Evolutionary conservation across 1,140 invertebrate genomes (phyloP).

Genomic region (Eriosoma lanigerum): DNA sequence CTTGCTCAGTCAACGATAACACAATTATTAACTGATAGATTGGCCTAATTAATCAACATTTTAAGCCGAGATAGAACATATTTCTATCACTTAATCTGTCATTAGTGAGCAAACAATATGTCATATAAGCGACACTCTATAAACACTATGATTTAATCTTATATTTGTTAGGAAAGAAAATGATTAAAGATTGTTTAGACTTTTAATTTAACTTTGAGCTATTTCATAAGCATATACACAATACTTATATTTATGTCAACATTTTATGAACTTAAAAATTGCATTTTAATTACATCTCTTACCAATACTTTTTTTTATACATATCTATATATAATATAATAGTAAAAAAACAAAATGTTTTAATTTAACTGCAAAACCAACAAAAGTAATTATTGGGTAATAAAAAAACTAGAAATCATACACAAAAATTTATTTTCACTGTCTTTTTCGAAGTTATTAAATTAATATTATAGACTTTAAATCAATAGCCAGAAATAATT

Average conservation of each 20-base stretch:
- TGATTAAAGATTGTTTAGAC: neutral
- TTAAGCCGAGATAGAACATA: no score
- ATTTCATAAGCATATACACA: neutral
- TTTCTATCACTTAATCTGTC: no score
- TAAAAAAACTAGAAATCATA: no score
- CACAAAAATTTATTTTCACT: neutral
- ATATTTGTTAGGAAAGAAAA: neutral
- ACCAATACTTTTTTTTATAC: no score
- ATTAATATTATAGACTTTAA: neutral
- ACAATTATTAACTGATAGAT: neutral
- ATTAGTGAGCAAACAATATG: no score
- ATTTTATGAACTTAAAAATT: neutral
- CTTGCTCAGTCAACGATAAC: neutral
- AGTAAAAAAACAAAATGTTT: slow-evolving; percentile 3
- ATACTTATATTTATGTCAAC: slow-evolving; percentile 2
- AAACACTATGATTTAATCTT: no score
- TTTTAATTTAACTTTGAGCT: neutral
- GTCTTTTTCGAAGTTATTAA: neutral
- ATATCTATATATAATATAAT: neutral
- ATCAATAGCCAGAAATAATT: neutral
- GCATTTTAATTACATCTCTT: no score
- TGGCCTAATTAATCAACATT: no score
- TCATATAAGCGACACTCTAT: no score
- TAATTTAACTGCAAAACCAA: no score
- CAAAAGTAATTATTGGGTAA: neutral